phyloP scores from a whole-genome alignment of 2,113 vertebrate genomes.

The Upupa epops region DNA sequence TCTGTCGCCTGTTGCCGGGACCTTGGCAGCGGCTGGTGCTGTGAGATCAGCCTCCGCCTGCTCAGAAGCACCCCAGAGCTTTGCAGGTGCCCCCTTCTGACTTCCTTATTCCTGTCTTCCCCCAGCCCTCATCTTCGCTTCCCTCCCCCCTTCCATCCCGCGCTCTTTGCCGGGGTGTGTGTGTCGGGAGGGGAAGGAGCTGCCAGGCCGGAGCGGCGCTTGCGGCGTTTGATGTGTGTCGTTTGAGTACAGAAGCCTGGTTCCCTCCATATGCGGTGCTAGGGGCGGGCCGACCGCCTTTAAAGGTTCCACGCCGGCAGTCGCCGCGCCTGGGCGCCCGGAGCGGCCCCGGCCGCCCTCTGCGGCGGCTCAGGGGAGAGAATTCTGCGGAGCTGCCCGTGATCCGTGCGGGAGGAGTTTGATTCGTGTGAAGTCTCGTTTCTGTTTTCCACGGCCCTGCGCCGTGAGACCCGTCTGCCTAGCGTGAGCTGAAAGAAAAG shows the following conservation, averaged over 20 bases:
- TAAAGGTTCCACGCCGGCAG: slow-evolving; percentile 47
- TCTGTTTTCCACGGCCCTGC: neutral
- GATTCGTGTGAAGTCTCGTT: neutral
- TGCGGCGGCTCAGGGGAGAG: neutral
- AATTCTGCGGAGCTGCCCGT: neutral
- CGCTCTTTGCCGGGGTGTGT: neutral
- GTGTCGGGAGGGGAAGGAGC: neutral
- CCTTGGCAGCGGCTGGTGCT: neutral
- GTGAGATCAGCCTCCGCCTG: neutral
- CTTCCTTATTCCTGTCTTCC: neutral
- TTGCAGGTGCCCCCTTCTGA: slow-evolving; percentile 17
- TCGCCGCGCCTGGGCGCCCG: neutral
- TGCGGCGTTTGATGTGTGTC: slow-evolving; percentile 53
- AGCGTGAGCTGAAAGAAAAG: slow-evolving; percentile 8
- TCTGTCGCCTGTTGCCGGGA: slow-evolving; percentile 15
- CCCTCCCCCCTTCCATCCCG: neutral
- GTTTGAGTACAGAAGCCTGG: slow-evolving; percentile 65
- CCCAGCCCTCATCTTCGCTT: neutral
- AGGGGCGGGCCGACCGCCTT: slow-evolving; percentile 53
- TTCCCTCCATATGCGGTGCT: slow-evolving; percentile 58
- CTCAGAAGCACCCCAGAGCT: slow-evolving; percentile 1
- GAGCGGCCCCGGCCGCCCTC: neutral
- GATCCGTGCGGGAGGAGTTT: neutral
- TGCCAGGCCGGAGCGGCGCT: neutral
- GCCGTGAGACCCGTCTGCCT: neutral